These are phyloP conservation scores for Troides oblongomaculatus DNA, from an alignment of 2,888 invertebrate genomes.

Conservation along the genomic window DNA sequence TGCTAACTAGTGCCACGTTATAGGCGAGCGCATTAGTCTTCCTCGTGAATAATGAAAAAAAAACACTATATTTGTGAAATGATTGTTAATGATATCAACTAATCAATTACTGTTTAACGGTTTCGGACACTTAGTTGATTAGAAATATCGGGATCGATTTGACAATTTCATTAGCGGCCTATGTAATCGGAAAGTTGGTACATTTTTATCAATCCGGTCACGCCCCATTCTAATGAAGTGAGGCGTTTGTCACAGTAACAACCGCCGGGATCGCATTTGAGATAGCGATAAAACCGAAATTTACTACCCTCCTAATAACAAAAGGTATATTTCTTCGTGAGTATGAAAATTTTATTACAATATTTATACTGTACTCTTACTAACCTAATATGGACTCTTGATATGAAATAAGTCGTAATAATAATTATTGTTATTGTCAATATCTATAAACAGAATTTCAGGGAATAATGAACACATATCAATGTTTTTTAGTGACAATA, in stretches of 20 bases:
- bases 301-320: slow-evolving; percentile 56
- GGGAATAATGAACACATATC: too few relatives aligned
- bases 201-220: slow-evolving; percentile 64
- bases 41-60: too few relatives aligned
- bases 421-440: too few relatives aligned
- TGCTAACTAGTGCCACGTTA: too few relatives aligned
- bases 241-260: slow-evolving; percentile 69
- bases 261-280: slow-evolving; percentile 60
- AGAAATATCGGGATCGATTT: slow-evolving; percentile 27
- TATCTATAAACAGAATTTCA: too few relatives aligned
- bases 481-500: too few relatives aligned
- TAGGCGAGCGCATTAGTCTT: too few relatives aligned
- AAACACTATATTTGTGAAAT: neutral
- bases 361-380: neutral
- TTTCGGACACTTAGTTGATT: slow-evolving; percentile 43
- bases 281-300: slow-evolving; percentile 70
- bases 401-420: too few relatives aligned
- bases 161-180: slow-evolving; percentile 10
- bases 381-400: too few relatives aligned
- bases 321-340: slow-evolving; percentile 25
- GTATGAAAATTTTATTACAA: slow-evolving; percentile 1
- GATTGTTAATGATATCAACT: neutral
- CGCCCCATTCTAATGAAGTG: slow-evolving; percentile 66
- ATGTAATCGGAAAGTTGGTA: slow-evolving; percentile 38
- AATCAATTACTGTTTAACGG: neutral